Base-by-base conservation (phyloP, 30 jellyfish, hydroid and myxozoan genomes). In the Chrysaora quinquecirrha region DNA sequence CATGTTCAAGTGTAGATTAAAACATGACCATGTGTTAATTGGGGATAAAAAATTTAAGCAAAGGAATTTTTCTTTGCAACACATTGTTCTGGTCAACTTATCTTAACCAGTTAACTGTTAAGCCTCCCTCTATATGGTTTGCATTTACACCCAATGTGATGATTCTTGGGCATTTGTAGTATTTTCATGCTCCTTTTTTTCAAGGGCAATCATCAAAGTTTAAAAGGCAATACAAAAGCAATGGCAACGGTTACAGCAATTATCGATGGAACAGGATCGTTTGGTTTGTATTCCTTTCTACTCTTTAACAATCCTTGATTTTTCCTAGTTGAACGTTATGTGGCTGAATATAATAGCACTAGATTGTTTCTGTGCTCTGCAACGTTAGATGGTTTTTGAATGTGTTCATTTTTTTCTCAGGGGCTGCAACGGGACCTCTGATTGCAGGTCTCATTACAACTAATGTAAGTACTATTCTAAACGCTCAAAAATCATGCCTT, bases 211-310 rank as follows among this genome's bases (percentile, higher is more conserved):
- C 98, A 91, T 43, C 95, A 86, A 72, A 86, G 98, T 66, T 63
- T 91, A 62, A 88, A 82, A 38, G 98, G 98, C 29, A 91, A 71
- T 64, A 91, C 98, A 25, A 91, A 91, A 78, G 98, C 98, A 22
- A 91, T 91, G 98, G 98, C 98, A 50, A 91, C 95, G 11, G 98
- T 91, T 0, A 78, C 98, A 0, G 81, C 98, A 0, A 91, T 91
- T 0, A 91, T 91, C 32, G 98, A 91, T 50, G 98, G 95, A 12
- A 91, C 98, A 12, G 98, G 98, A 9, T 91, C 98, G 2, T 67
- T 86, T 24, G 96, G 96, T 86, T 48, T 19, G 68, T 52, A 16
- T 3, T 3, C 6, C 68, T 52, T 43, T 6, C 16, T 43, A 6
- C 12, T 43, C 58, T 43, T 43, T 43, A 16, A 43, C 16, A 16